phyloP scores from a whole-genome alignment of 2,113 vertebrate genomes.

The Grammomys dolichurus region DNA sequence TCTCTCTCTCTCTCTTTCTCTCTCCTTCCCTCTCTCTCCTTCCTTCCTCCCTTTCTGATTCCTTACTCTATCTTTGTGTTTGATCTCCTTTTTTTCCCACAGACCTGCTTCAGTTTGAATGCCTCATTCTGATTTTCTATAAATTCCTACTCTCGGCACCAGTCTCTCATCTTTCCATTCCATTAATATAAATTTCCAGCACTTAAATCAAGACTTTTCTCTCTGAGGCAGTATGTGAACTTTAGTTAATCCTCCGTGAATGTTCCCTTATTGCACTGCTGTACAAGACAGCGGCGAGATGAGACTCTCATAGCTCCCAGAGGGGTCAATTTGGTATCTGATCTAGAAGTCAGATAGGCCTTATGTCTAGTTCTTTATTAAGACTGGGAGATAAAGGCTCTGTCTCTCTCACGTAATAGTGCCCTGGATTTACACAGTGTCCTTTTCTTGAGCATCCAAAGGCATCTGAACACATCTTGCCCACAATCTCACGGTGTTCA shows the following conservation, averaged over 20 bases:
- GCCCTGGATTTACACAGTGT: constrained; percentile 56
- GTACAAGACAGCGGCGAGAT: constrained; percentile 46
- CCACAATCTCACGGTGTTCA: neutral
- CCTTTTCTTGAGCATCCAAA: constrained; percentile 65
- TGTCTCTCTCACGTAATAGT: constrained; percentile 61
- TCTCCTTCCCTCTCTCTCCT: too few relatives aligned
- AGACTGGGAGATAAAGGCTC: constrained; percentile 61
- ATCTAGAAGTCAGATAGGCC: constrained; percentile 68
- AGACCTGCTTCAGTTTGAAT: constrained; percentile 55
- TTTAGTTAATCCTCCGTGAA: constrained; percentile 70
- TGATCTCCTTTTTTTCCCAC: constrained; percentile 15
- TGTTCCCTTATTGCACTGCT: constrained; percentile 69
- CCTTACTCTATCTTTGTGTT: neutral
- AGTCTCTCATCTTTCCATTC: constrained; percentile 35
- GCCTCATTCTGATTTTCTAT: constrained; percentile 63
- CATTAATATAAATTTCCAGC: constrained; percentile 73
- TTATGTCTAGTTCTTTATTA: constrained; percentile 78
- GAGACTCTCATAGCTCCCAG: constrained; percentile 65
- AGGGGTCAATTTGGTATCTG: constrained; percentile 78
- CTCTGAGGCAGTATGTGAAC: constrained; percentile 75
- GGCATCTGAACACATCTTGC: constrained; percentile 23
- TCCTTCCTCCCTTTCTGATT: neutral
- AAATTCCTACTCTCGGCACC: constrained; percentile 66
- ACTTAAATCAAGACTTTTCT: constrained; percentile 76
- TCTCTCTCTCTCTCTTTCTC: too few relatives aligned